Conservation (phyloP, 1,140 invertebrate genomes). For the Anastrepha ludens region DNA sequence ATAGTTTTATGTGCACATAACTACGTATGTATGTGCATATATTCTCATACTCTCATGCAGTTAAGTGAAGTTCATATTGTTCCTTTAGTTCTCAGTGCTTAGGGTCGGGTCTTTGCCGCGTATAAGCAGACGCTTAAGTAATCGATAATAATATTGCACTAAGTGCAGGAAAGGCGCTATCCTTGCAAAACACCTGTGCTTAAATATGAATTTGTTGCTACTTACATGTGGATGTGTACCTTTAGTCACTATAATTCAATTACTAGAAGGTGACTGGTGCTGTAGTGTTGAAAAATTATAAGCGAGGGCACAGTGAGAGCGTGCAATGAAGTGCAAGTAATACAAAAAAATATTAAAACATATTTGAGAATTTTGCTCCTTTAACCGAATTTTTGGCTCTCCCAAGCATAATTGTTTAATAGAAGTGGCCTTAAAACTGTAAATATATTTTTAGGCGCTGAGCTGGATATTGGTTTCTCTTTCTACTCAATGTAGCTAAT, state of each 20-base stretch:
- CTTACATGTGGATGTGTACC: too few relatives aligned
- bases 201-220: too few relatives aligned
- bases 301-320: neutral
- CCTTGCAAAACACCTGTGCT: neutral
- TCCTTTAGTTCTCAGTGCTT: neutral
- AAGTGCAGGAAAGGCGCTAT: neutral
- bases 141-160: constrained; percentile 17
- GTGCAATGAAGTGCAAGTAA: neutral
- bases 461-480: too few relatives aligned
- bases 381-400: too few relatives aligned
- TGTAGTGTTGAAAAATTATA: neutral
- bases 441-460: too few relatives aligned
- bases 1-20: neutral
- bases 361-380: too few relatives aligned
- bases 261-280: neutral
- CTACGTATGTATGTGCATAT: neutral
- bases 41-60: neutral
- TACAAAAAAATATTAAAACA: neutral
- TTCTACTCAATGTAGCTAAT: too few relatives aligned
- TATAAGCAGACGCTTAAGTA: constrained; percentile 27
- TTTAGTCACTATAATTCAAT: neutral
- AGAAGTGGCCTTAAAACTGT: too few relatives aligned
- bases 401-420: too few relatives aligned
- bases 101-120: neutral
- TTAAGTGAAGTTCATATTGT: neutral